A percentile compares a stretch with the other conserved stretches of the same genome.
Evolutionary conservation across 2,888 invertebrate genomes (phyloP).

Genomic region (Aproaerema taeniolella): DNA sequence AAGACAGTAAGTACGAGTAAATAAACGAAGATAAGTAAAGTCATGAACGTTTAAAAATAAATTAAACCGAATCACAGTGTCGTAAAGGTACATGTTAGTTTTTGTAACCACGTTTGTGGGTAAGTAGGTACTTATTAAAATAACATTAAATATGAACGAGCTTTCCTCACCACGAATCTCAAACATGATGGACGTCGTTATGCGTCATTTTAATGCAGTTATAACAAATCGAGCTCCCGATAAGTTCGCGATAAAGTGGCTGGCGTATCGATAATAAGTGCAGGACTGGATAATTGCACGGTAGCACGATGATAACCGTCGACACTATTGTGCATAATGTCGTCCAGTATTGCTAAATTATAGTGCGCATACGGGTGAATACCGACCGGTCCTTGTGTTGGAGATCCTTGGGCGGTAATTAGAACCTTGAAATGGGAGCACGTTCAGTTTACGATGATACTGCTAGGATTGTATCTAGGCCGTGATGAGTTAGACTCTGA

Average conservation of each 20-base stretch:
- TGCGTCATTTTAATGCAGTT: conserved; percentile 55
- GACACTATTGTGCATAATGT: conserved; percentile 68
- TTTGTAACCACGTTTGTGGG: too few species aligned
- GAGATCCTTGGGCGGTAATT: conserved; percentile 1
- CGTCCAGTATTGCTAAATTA: conserved; percentile 65
- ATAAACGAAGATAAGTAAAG: too few species aligned
- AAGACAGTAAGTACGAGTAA: too few species aligned
- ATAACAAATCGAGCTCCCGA: conserved; percentile 56
- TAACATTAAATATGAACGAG: too few species aligned
- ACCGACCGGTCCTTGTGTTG: conserved; percentile 33
- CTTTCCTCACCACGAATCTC: conserved; percentile 23
- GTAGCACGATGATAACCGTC: conserved; percentile 56
- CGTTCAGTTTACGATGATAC: too few species aligned
- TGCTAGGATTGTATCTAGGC: too few species aligned
- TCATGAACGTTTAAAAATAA: too few species aligned
- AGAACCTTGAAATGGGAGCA: not conserved
- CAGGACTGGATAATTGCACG: conserved; percentile 58
- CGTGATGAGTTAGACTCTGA: too few species aligned
- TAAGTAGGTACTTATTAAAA: too few species aligned
- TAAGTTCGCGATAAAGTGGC: conserved; percentile 40
- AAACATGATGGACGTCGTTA: conserved; percentile 43
- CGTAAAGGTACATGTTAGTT: too few species aligned
- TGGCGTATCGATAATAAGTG: conserved; percentile 50
- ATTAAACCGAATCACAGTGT: too few species aligned
- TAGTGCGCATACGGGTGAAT: conserved; percentile 30